phyloP scores from a whole-genome alignment of 1,140 invertebrate genomes.

The Hypothenemus hampei region DNA sequence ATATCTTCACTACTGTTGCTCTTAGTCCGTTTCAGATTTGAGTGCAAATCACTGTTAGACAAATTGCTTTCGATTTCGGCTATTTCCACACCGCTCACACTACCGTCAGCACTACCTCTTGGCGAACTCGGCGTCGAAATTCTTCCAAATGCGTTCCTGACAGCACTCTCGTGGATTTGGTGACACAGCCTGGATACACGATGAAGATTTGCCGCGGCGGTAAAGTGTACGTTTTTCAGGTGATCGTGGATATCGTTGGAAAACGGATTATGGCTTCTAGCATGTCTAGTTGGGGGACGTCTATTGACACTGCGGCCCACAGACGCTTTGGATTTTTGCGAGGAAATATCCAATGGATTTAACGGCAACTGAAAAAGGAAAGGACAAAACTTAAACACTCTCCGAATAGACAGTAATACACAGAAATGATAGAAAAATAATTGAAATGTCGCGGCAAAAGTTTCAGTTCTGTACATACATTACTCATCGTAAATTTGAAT shows the following conservation, averaged over 20 bases:
- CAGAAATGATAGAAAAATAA: neutral
- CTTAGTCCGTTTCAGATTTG: slow-evolving; percentile 40
- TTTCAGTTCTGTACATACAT: neutral
- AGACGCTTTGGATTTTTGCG: slow-evolving; percentile 49
- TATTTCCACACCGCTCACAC: slow-evolving; percentile 38
- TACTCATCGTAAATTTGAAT: slow-evolving; percentile 7
- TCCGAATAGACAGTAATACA: neutral
- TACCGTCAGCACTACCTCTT: slow-evolving; percentile 33
- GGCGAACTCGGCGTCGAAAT: slow-evolving; percentile 23
- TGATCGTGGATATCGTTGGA: slow-evolving; percentile 11
- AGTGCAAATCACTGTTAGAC: slow-evolving; percentile 27
- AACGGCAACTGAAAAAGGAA: slow-evolving; percentile 47
- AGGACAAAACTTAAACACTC: slow-evolving; percentile 2
- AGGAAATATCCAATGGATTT: slow-evolving; percentile 50
- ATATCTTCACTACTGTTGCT: slow-evolving; percentile 50
- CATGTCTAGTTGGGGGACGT: slow-evolving; percentile 48
- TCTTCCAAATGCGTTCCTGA: slow-evolving; percentile 37
- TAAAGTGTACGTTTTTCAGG: slow-evolving; percentile 29
- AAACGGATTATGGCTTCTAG: slow-evolving; percentile 28
- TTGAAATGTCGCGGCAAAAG: neutral
- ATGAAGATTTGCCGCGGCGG: slow-evolving; percentile 38
- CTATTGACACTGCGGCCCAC: slow-evolving; percentile 48
- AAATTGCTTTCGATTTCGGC: slow-evolving; percentile 33
- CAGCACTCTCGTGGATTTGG: slow-evolving; percentile 36
- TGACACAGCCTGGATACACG: slow-evolving; percentile 46